Evolutionary conservation across 64 coral and sea anemone genomes (phyloP).

Genomic region (Catalaphyllia jardinei): DNA sequence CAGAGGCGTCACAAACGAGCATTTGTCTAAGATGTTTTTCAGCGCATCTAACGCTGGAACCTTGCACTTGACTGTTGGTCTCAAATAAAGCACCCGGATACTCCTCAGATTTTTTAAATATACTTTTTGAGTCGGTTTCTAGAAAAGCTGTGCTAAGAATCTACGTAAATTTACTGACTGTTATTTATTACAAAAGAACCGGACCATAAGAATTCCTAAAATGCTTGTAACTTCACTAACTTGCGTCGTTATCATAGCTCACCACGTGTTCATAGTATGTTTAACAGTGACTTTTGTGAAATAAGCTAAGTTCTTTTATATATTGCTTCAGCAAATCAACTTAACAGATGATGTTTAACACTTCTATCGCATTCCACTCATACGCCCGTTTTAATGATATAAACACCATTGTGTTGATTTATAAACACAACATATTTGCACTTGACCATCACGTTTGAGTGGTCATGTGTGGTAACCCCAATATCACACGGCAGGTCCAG

Average conservation of each 20-base stretch:
- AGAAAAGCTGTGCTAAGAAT: not conserved
- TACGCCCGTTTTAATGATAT: not conserved
- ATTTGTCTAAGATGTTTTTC: not conserved
- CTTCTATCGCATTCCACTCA: slow-evolving; percentile 10
- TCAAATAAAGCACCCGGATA: not conserved
- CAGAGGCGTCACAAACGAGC: too few species aligned
- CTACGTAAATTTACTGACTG: not conserved
- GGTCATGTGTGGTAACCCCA: slow-evolving; percentile 6
- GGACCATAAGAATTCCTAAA: not conserved
- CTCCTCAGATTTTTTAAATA: not conserved
- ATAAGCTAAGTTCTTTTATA: not conserved
- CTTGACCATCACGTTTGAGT: slow-evolving; percentile 4
- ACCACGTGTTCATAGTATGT: not conserved
- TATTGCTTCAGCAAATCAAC: not conserved
- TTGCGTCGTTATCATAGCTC: not conserved
- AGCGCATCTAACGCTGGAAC: not conserved
- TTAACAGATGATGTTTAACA: not conserved
- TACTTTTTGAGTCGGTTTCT: not conserved
- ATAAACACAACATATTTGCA: not conserved
- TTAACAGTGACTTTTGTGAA: not conserved
- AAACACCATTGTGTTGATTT: slow-evolving; percentile 13
- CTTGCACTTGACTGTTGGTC: not conserved
- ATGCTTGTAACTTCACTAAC: not conserved
- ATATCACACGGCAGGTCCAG: not conserved
- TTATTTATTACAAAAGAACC: not conserved